Evolutionary conservation across 2,113 vertebrate genomes (phyloP).

Genomic region (Procavia capensis): DNA sequence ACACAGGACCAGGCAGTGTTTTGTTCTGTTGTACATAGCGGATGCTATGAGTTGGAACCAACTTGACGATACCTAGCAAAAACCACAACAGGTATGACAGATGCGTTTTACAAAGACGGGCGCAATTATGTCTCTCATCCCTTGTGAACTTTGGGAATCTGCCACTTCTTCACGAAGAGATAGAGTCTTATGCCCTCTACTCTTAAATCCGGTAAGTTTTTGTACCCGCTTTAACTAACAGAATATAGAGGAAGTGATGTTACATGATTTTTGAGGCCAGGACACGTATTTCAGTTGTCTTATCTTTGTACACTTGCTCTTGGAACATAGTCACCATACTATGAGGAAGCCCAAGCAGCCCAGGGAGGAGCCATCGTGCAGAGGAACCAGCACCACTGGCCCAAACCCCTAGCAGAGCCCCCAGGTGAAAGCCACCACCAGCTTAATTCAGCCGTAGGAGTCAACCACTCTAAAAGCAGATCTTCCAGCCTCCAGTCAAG

Average conservation of each 20-base stretch:
- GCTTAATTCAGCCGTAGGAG: not conserved
- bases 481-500: not conserved
- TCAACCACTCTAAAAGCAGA: conserved; percentile 27
- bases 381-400: not conserved
- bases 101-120: not conserved
- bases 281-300: not conserved
- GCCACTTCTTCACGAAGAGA: not conserved
- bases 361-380: not conserved
- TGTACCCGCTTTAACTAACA: not conserved
- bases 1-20: too few relatives aligned
- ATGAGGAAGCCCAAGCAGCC: not conserved
- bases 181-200: not conserved
- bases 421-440: conserved; percentile 1
- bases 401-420: not conserved
- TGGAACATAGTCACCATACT: not conserved
- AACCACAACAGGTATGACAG: not conserved
- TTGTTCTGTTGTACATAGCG: too few relatives aligned
- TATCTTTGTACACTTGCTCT: not conserved
- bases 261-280: not conserved
- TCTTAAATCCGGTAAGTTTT: not conserved
- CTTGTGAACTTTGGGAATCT: not conserved
- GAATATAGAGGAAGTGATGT: not conserved
- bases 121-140: not conserved
- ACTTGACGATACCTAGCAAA: too few relatives aligned
- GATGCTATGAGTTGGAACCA: too few relatives aligned